A percentile compares a stretch with the other conserved stretches of the same genome.
Conservation (phyloP, 2,113 vertebrate species). For the Sapajus apella region DNA sequence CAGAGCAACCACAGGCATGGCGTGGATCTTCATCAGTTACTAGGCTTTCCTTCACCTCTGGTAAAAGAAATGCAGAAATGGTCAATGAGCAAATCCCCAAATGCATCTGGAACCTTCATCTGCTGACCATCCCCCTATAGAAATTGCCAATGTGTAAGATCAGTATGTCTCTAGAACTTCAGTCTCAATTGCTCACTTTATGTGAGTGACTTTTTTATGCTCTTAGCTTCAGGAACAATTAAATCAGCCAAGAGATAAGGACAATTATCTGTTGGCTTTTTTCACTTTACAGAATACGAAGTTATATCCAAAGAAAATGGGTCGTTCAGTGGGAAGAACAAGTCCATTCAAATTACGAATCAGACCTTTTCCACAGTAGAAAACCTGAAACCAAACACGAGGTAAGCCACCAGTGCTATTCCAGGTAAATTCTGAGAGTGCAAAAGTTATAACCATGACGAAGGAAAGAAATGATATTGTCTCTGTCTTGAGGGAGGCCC, state of each 20-base stretch:
- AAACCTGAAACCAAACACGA: conserved; percentile 96
- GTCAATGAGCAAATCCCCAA: not conserved
- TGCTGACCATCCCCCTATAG: not conserved
- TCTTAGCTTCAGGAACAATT: not conserved
- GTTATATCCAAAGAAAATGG: conserved; percentile 93
- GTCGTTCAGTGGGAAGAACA: conserved; percentile 86
- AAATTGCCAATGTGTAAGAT: not conserved
- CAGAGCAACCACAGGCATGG: not conserved
- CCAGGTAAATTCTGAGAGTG: not conserved
- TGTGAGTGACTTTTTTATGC: not conserved
- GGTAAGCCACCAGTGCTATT: conserved; percentile 81
- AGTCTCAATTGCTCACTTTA: not conserved
- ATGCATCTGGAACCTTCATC: not conserved
- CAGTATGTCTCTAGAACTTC: not conserved
- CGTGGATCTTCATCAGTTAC: not conserved
- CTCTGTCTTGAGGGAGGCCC: not conserved
- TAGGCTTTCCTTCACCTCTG: not conserved
- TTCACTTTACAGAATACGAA: conserved; percentile 91
- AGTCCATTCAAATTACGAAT: conserved; percentile 93
- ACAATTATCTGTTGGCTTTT: conserved; percentile 6
- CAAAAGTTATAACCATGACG: not conserved
- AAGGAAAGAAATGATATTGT: not conserved
- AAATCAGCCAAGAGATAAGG: not conserved
- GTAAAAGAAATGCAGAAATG: not conserved
- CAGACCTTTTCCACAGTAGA: conserved; percentile 97